These are phyloP conservation scores for Zhuqinia jingwanae DNA, from an alignment of 2,888 invertebrate species.

Conservation along the genomic window DNA sequence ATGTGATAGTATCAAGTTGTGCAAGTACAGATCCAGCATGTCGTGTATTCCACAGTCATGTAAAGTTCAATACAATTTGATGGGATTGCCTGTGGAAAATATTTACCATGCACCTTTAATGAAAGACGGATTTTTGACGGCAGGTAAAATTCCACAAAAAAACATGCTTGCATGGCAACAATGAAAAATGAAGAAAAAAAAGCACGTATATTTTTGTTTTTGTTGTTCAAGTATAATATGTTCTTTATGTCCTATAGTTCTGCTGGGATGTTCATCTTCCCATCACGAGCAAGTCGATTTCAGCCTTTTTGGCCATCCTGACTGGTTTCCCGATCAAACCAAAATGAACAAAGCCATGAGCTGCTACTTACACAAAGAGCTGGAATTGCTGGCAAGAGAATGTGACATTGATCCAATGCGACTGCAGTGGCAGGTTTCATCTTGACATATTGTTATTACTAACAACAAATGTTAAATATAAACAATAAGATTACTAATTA, in stretches of 20 bases:
- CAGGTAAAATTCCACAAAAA: too few species aligned
- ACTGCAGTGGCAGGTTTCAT: slow-evolving; percentile 28
- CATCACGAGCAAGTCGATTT: slow-evolving; percentile 71
- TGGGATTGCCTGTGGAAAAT: slow-evolving; percentile 66
- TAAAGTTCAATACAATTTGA: slow-evolving; percentile 53
- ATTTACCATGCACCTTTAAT: slow-evolving; percentile 70
- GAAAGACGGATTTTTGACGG: slow-evolving; percentile 69
- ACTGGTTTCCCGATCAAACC: slow-evolving; percentile 58
- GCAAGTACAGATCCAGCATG: slow-evolving; percentile 63
- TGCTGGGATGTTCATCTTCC: slow-evolving; percentile 73
- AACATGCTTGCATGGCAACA: too few species aligned
- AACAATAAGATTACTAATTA: too few species aligned
- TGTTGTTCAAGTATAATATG: too few species aligned
- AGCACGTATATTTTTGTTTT: too few species aligned
- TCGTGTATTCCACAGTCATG: slow-evolving; percentile 70
- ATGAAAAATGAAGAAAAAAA: too few species aligned
- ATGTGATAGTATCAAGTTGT: slow-evolving; percentile 44
- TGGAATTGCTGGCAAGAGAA: slow-evolving; percentile 47
- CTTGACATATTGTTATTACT: too few species aligned
- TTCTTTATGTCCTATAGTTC: slow-evolving; percentile 59
- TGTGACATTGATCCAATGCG: slow-evolving; percentile 22
- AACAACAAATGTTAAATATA: too few species aligned
- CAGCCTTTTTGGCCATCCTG: slow-evolving; percentile 70
- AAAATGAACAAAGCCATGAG: slow-evolving; percentile 65
- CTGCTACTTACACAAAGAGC: slow-evolving; percentile 59